phyloP scores from a whole-genome alignment of 2,888 invertebrate species.

The Thereva unica region DNA sequence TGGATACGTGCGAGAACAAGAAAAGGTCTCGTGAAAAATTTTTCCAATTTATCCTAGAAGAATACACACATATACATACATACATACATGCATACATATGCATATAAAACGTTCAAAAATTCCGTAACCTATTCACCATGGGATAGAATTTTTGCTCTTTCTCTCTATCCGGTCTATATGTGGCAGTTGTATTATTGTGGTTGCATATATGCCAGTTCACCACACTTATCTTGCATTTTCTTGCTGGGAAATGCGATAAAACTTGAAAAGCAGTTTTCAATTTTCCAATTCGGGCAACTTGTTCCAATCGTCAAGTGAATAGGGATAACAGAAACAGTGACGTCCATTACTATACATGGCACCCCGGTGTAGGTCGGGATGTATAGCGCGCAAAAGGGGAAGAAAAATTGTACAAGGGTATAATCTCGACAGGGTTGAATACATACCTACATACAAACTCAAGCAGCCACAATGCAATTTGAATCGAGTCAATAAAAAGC shows the following conservation, averaged over 20 bases:
- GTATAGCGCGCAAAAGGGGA: neutral
- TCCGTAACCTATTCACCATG: neutral
- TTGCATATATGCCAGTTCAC: slow-evolving; percentile 20
- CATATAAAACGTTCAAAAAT: neutral
- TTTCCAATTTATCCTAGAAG: slow-evolving; percentile 4
- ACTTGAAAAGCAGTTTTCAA: slow-evolving; percentile 34
- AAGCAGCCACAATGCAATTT: slow-evolving; percentile 47
- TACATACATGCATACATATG: neutral
- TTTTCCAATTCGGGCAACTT: slow-evolving; percentile 32
- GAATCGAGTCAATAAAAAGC: slow-evolving; percentile 47
- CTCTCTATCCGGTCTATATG: no score
- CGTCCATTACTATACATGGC: slow-evolving; percentile 12
- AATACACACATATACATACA: neutral
- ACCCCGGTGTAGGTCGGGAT: slow-evolving; percentile 3
- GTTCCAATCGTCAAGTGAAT: slow-evolving; percentile 23
- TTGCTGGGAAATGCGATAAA: slow-evolving; percentile 19
- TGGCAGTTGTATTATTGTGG: slow-evolving; percentile 5
- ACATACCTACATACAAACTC: slow-evolving; percentile 37
- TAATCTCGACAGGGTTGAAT: slow-evolving; percentile 4
- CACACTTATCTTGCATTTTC: slow-evolving; percentile 1
- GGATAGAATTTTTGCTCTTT: slow-evolving; percentile 5
- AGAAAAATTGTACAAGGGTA: slow-evolving; percentile 23
- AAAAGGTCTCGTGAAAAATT: neutral
- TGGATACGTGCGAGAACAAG: slow-evolving; percentile 10
- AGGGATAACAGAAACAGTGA: slow-evolving; percentile 21